Evolutionary conservation across 2,888 invertebrate species (phyloP).

Genomic region (Pardosa pseudoannulata): DNA sequence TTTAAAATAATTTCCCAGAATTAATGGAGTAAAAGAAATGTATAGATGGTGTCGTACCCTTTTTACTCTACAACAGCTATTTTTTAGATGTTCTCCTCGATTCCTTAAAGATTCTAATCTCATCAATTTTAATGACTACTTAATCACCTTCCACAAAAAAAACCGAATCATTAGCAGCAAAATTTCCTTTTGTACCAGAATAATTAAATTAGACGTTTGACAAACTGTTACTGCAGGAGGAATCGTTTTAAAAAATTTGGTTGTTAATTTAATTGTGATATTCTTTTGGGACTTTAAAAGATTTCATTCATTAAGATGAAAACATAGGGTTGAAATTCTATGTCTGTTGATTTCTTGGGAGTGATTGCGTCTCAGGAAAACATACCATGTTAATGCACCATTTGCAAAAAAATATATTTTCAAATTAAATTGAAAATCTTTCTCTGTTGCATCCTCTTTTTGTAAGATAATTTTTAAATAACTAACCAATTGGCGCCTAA

Average conservation of each 20-base stretch:
- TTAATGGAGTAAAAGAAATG: neutral
- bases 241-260: neutral
- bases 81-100: neutral
- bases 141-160: neutral
- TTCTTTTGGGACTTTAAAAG: neutral
- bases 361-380: no score
- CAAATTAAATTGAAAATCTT: no score
- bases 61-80: neutral
- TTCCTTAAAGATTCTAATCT: neutral
- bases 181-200: neutral
- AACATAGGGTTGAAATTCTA: no score
- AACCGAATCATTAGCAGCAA: neutral
- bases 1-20: neutral
- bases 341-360: no score
- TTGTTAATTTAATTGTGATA: constrained; percentile 5
- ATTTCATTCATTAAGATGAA: no score
- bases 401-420: no score
- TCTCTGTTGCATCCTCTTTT: no score
- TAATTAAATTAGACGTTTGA: neutral
- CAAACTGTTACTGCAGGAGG: neutral
- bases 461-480: no score
- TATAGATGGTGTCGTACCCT: neutral
- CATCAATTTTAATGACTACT: constrained; percentile 9
- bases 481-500: no score
- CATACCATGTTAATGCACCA: no score